Base-by-base conservation (phyloP, 2,113 vertebrate genomes). In the Xyrauchen texanus region DNA sequence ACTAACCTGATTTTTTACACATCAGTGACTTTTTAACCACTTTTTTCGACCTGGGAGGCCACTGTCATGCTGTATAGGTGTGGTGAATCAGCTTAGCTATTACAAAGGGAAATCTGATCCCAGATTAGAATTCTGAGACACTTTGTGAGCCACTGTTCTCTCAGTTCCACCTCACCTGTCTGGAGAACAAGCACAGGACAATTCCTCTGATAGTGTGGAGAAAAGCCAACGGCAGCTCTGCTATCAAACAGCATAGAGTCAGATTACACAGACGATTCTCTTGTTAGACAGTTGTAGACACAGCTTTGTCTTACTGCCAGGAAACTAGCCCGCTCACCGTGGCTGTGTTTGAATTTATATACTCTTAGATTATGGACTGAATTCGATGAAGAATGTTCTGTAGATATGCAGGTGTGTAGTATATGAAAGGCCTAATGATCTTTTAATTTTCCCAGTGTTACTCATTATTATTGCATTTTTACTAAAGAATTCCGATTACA, bases 251-350 rank as follows among this genome's bases (percentile, higher is more conserved):
- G 12, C 5, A 65, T 12, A 58, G 77, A 61, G 73, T 82, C 68
- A 9, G 57, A 80, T 80, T 82, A 77, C 80, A 79, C 57, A 60
- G 61, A 45, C 10, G 7, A 77, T 77, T 53, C 57, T 73, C 57
- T 52, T 10, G 57, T 61, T 58, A 63, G 73, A 69, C 60, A 49
- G n/a, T 46, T 13, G 77, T 58, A 66, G 61, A 76, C 72, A 69
- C 66, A 61, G 80, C 64, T 21, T 51, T 46, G 7, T 15, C 52
- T 70, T 16, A 8, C 74, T 66, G 77, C 64, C 81, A 70, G 74
- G 68, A 68, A 78, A 74, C 58, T 69, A 74, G 74, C 64, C 53
- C 57, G 12, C 51, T 73, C 47, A 63, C 63, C 52, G 66, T 76
- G 58, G 73, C 46, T 60, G 8, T 49, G 47, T 6, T 12, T 13